Evolutionary conservation across 2,888 invertebrate species (phyloP).

Genomic region (Marasmarcha lunaedactyla): DNA sequence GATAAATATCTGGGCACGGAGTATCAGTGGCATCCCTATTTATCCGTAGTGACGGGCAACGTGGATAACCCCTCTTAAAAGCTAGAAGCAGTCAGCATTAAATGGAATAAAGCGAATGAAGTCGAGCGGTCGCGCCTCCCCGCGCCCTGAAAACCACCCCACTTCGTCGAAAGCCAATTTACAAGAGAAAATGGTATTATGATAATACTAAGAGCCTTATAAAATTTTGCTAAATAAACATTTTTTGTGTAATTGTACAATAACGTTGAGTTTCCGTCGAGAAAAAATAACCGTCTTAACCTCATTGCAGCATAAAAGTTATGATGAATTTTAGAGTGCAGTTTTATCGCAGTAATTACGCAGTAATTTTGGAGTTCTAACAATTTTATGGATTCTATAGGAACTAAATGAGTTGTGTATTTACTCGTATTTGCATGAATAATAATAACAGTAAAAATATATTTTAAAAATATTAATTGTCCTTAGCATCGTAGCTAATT

Average conservation of each 20-base stretch:
- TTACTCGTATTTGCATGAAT: too few species aligned
- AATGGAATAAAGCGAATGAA: constrained; percentile 69
- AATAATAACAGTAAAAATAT: too few species aligned
- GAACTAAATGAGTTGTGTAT: too few species aligned
- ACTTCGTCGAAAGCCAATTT: constrained; percentile 60
- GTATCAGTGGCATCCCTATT: constrained; percentile 66
- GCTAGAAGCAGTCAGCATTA: constrained; percentile 70
- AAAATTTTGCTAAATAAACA: constrained; percentile 63
- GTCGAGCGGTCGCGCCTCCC: constrained; percentile 53
- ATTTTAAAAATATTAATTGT: too few species aligned
- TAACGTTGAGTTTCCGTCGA: constrained; percentile 32
- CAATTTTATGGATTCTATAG: too few species aligned
- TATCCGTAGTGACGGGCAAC: constrained; percentile 64
- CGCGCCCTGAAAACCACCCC: constrained; percentile 34
- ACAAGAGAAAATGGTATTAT: constrained; percentile 66
- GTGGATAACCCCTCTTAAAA: constrained; percentile 70
- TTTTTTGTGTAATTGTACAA: constrained; percentile 55
- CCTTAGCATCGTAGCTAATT: too few species aligned
- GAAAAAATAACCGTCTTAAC: constrained; percentile 22
- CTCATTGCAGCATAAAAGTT: constrained; percentile 15
- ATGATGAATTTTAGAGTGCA: background rate
- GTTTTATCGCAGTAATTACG: too few species aligned
- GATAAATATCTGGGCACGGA: constrained; percentile 66
- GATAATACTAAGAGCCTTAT: constrained; percentile 65
- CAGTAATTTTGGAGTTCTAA: too few species aligned